Conservation (phyloP, 2,113 vertebrate species). For the Dolichotis patagonum region DNA sequence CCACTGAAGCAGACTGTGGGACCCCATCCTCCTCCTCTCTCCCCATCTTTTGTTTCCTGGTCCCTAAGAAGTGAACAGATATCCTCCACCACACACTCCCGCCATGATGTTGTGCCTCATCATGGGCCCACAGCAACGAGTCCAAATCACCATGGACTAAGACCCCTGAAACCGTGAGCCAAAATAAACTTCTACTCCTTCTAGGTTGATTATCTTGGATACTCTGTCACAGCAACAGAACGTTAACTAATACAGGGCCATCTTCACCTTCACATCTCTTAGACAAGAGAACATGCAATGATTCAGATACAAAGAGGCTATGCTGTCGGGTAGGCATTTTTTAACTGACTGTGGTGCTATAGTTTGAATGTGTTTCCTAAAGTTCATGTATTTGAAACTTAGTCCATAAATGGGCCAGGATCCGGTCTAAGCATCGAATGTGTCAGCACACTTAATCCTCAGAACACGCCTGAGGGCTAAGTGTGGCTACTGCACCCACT, state of each 20-base stretch:
- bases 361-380: neutral
- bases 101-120: neutral
- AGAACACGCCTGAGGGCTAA: neutral
- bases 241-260: neutral
- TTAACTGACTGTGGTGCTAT: neutral
- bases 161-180: neutral
- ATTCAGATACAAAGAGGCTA: neutral
- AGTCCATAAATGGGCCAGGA: neutral
- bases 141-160: neutral
- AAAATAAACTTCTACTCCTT: neutral
- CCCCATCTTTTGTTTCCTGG: neutral
- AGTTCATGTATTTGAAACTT: neutral
- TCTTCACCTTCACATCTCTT: neutral
- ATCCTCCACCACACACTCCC: neutral
- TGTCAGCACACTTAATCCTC: no score
- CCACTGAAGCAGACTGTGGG: neutral
- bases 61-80: neutral
- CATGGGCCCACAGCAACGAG: neutral
- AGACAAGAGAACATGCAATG: rapidly evolving
- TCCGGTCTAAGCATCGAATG: rapidly evolving
- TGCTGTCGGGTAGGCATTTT: no score
- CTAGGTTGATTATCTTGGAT: neutral
- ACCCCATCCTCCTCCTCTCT: neutral
- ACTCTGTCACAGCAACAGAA: neutral
- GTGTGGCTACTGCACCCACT: neutral